Evolutionary conservation across 2,797 vertebrate genomes (phyloP).

Genomic region (Cyprinodon diabolis): DNA sequence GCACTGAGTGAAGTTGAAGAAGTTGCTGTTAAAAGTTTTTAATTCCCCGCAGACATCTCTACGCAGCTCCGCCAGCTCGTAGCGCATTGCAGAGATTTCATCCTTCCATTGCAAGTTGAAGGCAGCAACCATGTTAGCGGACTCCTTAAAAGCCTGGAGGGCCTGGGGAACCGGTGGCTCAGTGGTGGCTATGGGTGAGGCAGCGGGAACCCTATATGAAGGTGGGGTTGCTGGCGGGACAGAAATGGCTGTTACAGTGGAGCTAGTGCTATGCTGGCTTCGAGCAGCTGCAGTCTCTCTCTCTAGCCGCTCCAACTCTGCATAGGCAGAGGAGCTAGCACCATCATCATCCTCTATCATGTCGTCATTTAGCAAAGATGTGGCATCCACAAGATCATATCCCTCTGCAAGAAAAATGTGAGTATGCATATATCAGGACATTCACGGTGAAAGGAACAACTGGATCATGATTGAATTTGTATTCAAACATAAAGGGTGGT

Average conservation of each 20-base stretch:
- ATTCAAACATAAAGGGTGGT: conserved; percentile 51
- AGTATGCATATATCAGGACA: conserved; percentile 82
- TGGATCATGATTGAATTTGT: conserved; percentile 68
- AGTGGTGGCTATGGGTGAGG: conserved; percentile 69
- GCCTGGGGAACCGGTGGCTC: conserved; percentile 83
- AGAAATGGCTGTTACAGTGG: conserved; percentile 85
- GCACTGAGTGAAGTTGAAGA: conserved; percentile 88
- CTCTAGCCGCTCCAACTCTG: conserved; percentile 83
- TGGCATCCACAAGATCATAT: conserved; percentile 86
- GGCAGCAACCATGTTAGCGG: conserved; percentile 85
- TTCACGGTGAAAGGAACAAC: conserved; percentile 81
- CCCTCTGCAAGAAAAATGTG: conserved; percentile 87
- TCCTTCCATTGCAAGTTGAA: conserved; percentile 88
- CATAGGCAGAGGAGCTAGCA: conserved; percentile 86
- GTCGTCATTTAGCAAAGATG: conserved; percentile 86
- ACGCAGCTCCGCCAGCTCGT: conserved; percentile 83
- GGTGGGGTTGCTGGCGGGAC: conserved; percentile 81
- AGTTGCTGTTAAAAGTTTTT: conserved; percentile 88
- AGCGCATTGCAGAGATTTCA: conserved; percentile 87
- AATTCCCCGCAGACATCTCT: conserved; percentile 84
- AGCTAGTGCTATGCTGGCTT: conserved; percentile 87
- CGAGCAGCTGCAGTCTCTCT: conserved; percentile 82
- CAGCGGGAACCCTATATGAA: conserved; percentile 76
- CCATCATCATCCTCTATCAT: conserved; percentile 87
- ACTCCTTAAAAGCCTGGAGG: conserved; percentile 86